These are phyloP conservation scores for Gonioctena quinquepunctata DNA, from an alignment of 1,140 invertebrate species.

Conservation along the genomic window DNA sequence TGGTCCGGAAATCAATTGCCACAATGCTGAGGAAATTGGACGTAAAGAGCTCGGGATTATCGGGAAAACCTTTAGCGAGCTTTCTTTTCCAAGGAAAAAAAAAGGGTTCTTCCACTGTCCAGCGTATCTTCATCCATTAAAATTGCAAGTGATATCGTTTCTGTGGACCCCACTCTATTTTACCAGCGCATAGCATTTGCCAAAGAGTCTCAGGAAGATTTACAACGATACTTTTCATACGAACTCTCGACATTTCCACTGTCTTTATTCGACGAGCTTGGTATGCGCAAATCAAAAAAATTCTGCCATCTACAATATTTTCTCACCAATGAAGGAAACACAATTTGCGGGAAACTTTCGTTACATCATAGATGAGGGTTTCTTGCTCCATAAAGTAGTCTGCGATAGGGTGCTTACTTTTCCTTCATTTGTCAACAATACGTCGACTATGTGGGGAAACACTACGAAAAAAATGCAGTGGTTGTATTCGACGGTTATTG, in stretches of 20 bases:
- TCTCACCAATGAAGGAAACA: constrained; percentile 35
- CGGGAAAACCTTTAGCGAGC: constrained; percentile 21
- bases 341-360: no score
- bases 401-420: background rate
- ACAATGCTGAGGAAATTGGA: background rate
- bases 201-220: no score
- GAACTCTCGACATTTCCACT: no score
- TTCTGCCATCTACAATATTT: constrained; percentile 43
- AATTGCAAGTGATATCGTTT: constrained; percentile 44
- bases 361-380: background rate
- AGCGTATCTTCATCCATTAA: constrained; percentile 37
- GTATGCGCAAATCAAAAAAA: no score
- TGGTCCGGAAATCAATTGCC: background rate
- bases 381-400: background rate
- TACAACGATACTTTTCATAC: no score
- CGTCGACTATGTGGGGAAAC: no score
- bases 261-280: no score
- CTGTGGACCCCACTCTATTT: no score
- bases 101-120: constrained; percentile 15
- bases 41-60: no score
- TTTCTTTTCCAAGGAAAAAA: constrained; percentile 35
- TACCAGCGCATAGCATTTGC: no score
- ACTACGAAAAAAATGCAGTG: no score
- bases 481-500: background rate
- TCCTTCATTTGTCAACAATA: no score